Conservation (phyloP, 53 echinoderm and acorn worm species). For the Holothuria scabra region DNA sequence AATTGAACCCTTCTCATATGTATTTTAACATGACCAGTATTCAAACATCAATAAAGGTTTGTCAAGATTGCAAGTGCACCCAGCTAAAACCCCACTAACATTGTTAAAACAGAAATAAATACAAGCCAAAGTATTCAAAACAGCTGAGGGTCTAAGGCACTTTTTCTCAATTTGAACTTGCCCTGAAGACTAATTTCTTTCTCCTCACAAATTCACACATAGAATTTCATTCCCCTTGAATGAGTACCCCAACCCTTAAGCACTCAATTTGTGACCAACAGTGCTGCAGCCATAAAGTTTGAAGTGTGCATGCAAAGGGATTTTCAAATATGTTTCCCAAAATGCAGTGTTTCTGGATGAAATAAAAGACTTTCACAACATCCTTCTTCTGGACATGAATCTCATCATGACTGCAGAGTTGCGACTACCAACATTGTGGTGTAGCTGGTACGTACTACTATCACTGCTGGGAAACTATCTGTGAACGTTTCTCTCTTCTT, state of each 20-base stretch:
- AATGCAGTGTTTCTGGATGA: too few relatives aligned
- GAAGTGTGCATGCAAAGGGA: conserved; percentile 28
- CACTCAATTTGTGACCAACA: conserved; percentile 43
- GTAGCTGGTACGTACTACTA: too few relatives aligned
- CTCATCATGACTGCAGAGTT: too few relatives aligned
- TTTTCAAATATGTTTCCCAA: background rate
- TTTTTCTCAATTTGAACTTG: conserved; percentile 35
- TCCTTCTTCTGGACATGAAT: too few relatives aligned
- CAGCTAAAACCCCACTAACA: conserved; percentile 41
- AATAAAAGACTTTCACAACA: too few relatives aligned
- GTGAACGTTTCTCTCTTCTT: too few relatives aligned
- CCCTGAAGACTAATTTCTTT: conserved; percentile 14
- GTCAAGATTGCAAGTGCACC: conserved; percentile 10
- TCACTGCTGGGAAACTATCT: too few relatives aligned
- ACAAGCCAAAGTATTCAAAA: conserved; percentile 10
- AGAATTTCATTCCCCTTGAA: conserved; percentile 5
- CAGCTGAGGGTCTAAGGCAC: conserved; percentile 38
- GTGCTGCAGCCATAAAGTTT: conserved; percentile 11
- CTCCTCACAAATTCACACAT: background rate
- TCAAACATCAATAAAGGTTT: too few relatives aligned
- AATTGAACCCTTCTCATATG: too few relatives aligned
- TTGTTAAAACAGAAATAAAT: conserved; percentile 43
- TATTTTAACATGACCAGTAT: too few relatives aligned
- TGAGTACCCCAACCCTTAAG: conserved; percentile 43
- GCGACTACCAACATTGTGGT: too few relatives aligned